A percentile compares a stretch with the other conserved stretches of the same genome.
phyloP scores from a whole-genome alignment of 2,888 invertebrate genomes.

The Nudaria mundana region DNA sequence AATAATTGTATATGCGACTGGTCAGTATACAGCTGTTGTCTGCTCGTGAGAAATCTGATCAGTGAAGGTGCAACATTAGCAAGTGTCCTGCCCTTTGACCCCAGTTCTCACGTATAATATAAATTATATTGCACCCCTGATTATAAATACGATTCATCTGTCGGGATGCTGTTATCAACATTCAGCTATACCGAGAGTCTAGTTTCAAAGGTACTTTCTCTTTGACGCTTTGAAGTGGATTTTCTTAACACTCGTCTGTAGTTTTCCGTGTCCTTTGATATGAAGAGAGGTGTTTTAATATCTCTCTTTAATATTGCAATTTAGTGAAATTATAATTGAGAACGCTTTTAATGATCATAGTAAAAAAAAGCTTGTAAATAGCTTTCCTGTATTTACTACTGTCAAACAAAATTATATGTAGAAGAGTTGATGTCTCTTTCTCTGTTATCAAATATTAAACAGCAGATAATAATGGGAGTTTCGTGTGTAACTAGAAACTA shows the following conservation, averaged over 20 bases:
- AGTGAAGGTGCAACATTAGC: constrained; percentile 69
- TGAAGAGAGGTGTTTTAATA: constrained; percentile 41
- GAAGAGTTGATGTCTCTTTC: constrained; percentile 45
- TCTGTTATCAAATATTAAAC: constrained; percentile 36
- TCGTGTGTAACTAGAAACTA: constrained; percentile 59
- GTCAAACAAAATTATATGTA: too few relatives aligned
- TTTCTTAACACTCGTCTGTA: constrained; percentile 55
- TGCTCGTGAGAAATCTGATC: constrained; percentile 68
- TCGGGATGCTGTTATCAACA: constrained; percentile 54
- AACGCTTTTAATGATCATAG: too few relatives aligned
- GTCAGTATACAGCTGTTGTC: constrained; percentile 63
- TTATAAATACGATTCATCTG: constrained; percentile 72
- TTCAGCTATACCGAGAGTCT: constrained; percentile 43
- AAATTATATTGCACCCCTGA: constrained; percentile 71
- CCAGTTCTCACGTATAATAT: constrained; percentile 68
- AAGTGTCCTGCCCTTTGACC: constrained; percentile 72
- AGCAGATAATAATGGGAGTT: constrained; percentile 46
- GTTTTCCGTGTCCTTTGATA: constrained; percentile 63
- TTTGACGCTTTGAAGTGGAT: constrained; percentile 67
- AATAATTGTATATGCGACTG: constrained; percentile 67
- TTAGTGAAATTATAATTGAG: too few relatives aligned
- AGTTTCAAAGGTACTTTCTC: constrained; percentile 70
- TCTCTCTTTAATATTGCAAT: constrained; percentile 42
- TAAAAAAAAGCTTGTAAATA: too few relatives aligned
- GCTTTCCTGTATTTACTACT: too few relatives aligned